Percentiles rank a stretch among this genome's conserved stretches.
Evolutionary conservation across 1,140 invertebrate species (phyloP).

Genomic region (Coptotermes formosanus): DNA sequence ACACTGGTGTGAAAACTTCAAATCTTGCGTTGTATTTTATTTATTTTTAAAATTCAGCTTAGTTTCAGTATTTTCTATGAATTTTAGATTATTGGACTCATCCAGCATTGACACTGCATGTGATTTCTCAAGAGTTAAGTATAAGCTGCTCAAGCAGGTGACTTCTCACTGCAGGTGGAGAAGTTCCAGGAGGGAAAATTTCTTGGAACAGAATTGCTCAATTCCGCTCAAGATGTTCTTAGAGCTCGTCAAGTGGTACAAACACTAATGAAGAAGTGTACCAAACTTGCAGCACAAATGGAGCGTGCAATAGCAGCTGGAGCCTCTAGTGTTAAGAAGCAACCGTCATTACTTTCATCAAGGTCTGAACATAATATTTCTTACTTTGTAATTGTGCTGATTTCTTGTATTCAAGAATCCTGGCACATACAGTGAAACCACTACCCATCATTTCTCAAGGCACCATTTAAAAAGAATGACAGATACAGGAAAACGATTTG

Average conservation of each 20-base stretch:
- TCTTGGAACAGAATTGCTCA: constrained; percentile 68
- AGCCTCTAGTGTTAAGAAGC: constrained; percentile 60
- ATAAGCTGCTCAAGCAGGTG: too few relatives aligned
- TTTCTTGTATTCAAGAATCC: not conserved
- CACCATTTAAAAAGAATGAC: too few relatives aligned
- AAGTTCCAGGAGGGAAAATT: constrained; percentile 68
- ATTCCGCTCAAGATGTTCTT: constrained; percentile 67
- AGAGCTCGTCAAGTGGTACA: constrained; percentile 67
- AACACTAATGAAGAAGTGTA: constrained; percentile 72
- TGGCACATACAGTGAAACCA: not conserved
- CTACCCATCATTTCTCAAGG: constrained; percentile 6
- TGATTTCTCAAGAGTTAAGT: too few relatives aligned
- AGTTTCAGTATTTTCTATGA: too few relatives aligned
- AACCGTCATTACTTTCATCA: constrained; percentile 59
- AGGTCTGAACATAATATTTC: constrained; percentile 47
- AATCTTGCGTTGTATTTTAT: too few relatives aligned
- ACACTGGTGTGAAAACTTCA: too few relatives aligned
- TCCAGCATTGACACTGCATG: too few relatives aligned
- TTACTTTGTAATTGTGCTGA: not conserved
- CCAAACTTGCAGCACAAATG: constrained; percentile 65
- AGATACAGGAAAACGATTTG: too few relatives aligned
- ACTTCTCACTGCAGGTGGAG: constrained; percentile 49
- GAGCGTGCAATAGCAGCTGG: constrained; percentile 71
- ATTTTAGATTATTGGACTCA: too few relatives aligned
- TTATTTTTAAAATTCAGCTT: too few relatives aligned